A percentile compares a stretch with the other conserved stretches of the same genome.
phyloP scores from a whole-genome alignment of 2,888 invertebrate species.

The Syrphus vitripennis region DNA sequence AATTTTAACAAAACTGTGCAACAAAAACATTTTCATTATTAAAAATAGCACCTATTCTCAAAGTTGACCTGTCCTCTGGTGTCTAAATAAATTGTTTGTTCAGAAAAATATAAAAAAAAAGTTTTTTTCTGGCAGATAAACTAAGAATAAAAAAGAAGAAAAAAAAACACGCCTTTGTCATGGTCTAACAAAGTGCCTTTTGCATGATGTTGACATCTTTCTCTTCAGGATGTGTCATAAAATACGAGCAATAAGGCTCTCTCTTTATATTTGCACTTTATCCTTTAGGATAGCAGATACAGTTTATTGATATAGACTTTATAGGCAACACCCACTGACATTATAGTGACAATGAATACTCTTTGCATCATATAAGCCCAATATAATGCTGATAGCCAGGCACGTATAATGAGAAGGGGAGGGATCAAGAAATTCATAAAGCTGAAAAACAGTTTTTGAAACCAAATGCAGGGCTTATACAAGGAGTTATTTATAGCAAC shows the following conservation, averaged over 20 bases:
- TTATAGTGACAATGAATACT: background rate
- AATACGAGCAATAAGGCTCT: slow-evolving; percentile 24
- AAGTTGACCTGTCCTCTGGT: background rate
- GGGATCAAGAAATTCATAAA: background rate
- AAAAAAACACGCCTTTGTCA: background rate
- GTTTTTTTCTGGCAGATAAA: background rate
- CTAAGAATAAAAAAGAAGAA: background rate
- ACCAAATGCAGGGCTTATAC: too few relatives aligned
- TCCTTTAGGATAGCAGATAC: background rate
- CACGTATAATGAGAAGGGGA: background rate
- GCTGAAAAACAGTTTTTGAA: too few relatives aligned
- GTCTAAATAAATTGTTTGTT: background rate
- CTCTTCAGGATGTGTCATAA: slow-evolving; percentile 17
- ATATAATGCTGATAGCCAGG: background rate
- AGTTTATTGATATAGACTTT: background rate
- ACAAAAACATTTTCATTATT: too few relatives aligned
- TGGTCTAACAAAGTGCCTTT: slow-evolving; percentile 31
- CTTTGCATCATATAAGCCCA: background rate
- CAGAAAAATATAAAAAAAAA: background rate
- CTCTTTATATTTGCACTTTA: slow-evolving; percentile 14
- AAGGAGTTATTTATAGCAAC: too few relatives aligned
- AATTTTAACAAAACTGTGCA: too few relatives aligned
- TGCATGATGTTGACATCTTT: slow-evolving; percentile 14
- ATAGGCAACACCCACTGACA: background rate
- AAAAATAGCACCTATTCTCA: background rate